Conservation (phyloP, 1,140 invertebrate genomes). For the Orussus abietinus region DNA sequence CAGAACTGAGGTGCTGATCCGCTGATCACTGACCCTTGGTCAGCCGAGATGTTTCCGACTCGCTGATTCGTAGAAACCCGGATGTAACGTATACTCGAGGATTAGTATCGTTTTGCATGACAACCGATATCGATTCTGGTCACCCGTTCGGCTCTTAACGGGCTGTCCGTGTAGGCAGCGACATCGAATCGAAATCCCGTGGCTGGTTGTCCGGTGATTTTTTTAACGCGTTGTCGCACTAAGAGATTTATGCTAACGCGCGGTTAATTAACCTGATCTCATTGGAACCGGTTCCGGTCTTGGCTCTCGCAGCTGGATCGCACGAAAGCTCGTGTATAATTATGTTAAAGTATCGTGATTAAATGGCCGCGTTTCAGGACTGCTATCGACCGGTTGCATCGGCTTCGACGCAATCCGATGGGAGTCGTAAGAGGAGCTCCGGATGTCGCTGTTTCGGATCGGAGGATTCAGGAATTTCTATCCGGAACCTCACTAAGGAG, state of each 20-base stretch:
- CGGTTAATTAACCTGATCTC: constrained; percentile 35
- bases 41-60: constrained; percentile 11
- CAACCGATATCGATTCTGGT: too few species aligned
- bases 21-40: too few species aligned
- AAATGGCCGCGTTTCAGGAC: constrained; percentile 13
- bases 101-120: too few species aligned
- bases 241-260: constrained; percentile 30
- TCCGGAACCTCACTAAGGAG: constrained; percentile 13
- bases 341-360: constrained; percentile 29
- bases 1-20: too few species aligned
- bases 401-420: not conserved
- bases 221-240: constrained; percentile 12
- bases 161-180: too few species aligned
- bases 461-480: constrained; percentile 20
- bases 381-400: constrained; percentile 5
- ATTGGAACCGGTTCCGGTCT: constrained; percentile 33
- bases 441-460: too few species aligned
- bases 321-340: constrained; percentile 21
- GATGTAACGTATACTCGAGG: not conserved
- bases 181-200: constrained; percentile 39
- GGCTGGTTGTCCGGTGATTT: constrained; percentile 16
- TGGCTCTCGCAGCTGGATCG: constrained; percentile 4
- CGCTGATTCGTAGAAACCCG: constrained; percentile 11
- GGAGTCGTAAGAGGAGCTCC: not conserved
- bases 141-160: too few species aligned